A percentile compares a stretch with the other conserved stretches of the same genome.
Conservation (phyloP, 2,797 vertebrate species). For the Mus caroli region DNA sequence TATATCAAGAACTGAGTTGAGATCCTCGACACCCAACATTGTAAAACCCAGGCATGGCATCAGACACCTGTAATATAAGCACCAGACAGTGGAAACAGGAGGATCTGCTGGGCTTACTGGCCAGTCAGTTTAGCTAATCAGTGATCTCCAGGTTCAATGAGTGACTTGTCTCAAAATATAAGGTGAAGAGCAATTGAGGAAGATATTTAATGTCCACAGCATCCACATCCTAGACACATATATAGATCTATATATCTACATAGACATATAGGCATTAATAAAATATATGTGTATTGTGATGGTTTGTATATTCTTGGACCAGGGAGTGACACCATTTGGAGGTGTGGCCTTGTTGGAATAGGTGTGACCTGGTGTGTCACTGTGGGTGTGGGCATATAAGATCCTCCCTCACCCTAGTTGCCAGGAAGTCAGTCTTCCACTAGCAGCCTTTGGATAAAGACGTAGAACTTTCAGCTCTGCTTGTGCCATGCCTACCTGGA, state of each 20-base stretch:
- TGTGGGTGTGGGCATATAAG: too few relatives aligned
- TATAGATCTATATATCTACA: neutral
- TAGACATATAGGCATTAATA: neutral
- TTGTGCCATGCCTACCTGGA: too few relatives aligned
- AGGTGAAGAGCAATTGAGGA: neutral
- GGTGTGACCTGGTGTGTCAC: too few relatives aligned
- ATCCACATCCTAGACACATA: neutral
- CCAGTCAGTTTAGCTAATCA: neutral
- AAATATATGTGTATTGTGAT: neutral
- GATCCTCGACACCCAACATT: neutral
- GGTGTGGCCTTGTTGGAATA: too few relatives aligned
- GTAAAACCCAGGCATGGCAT: neutral
- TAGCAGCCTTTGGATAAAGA: too few relatives aligned
- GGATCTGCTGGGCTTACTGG: neutral
- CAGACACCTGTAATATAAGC: neutral
- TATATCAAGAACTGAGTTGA: neutral
- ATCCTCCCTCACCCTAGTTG: too few relatives aligned
- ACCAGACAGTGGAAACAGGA: neutral
- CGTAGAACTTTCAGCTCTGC: too few relatives aligned
- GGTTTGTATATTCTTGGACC: too few relatives aligned
- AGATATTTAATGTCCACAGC: neutral
- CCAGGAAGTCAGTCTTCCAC: too few relatives aligned
- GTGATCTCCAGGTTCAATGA: neutral
- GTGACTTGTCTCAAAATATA: neutral
- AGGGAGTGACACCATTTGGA: too few relatives aligned